Percentiles rank a stretch among this genome's conserved stretches.
These are phyloP conservation scores for Netelia melanura DNA, from an alignment of 2,888 invertebrate genomes.

Conservation along the genomic window DNA sequence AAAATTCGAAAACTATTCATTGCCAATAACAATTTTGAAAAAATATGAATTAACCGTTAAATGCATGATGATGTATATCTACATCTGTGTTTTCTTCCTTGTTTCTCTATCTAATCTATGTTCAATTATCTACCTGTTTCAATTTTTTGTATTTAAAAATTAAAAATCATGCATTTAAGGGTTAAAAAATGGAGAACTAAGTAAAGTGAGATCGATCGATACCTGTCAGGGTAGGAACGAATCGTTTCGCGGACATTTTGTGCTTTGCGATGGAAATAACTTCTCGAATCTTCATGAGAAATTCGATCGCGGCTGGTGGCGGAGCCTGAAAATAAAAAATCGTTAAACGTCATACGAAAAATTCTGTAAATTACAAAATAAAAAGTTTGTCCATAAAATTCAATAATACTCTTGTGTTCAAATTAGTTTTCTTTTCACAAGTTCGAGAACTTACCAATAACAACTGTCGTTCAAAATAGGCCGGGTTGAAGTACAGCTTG, in stretches of 20 bases:
- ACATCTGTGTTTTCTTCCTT: too few species aligned
- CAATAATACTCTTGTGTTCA: not conserved
- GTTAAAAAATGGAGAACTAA: too few species aligned
- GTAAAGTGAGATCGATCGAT: slow-evolving; percentile 39
- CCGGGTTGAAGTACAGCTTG: slow-evolving; percentile 95
- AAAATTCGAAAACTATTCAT: not conserved
- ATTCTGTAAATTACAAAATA: not conserved
- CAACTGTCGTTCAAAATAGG: slow-evolving; percentile 95
- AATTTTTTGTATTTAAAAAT: too few species aligned
- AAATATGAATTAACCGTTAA: too few species aligned
- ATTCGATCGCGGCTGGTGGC: slow-evolving; percentile 95
- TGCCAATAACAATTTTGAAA: too few species aligned
- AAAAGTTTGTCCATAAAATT: slow-evolving; percentile 18
- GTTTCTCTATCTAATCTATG: too few species aligned
- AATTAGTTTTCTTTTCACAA: not conserved
- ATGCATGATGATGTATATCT: too few species aligned
- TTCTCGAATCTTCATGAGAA: slow-evolving; percentile 94
- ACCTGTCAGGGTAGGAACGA: slow-evolving; percentile 90
- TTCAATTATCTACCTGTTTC: too few species aligned
- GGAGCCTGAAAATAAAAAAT: slow-evolving; percentile 89
- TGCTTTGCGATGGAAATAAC: slow-evolving; percentile 95
- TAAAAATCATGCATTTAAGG: too few species aligned
- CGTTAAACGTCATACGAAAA: not conserved
- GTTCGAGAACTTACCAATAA: slow-evolving; percentile 89
- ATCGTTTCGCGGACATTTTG: slow-evolving; percentile 93